phyloP scores from a whole-genome alignment of 2,113 vertebrate genomes.

The Illadopsis cleaveri region DNA sequence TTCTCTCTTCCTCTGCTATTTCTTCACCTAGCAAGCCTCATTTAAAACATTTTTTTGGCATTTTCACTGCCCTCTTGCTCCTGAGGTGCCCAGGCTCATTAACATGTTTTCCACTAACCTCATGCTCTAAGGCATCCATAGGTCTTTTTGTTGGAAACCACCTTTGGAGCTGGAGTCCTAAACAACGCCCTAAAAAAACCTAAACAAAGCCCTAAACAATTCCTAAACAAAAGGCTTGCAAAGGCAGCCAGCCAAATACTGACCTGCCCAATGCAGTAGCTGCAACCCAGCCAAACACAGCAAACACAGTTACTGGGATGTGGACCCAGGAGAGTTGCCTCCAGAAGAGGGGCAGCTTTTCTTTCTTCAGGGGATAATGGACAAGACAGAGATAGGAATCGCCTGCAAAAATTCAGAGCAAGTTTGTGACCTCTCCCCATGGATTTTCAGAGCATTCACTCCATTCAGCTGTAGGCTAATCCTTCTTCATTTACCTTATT shows the following conservation, averaged over 20 bases:
- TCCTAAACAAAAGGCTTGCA: background rate
- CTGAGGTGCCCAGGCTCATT: background rate
- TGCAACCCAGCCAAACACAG: background rate
- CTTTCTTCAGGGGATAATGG: background rate
- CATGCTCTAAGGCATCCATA: background rate
- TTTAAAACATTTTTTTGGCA: background rate
- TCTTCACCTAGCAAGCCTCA: background rate
- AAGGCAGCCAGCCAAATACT: background rate
- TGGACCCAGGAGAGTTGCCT: background rate
- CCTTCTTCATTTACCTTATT: background rate
- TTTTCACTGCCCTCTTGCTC: background rate
- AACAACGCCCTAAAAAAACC: background rate
- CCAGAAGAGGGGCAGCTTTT: background rate
- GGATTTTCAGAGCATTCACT: background rate
- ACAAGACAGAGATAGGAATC: background rate
- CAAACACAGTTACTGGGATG: background rate
- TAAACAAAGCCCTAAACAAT: background rate
- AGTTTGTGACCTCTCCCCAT: background rate
- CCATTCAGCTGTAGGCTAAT: background rate
- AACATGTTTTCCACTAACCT: background rate
- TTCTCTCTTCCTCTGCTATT: background rate
- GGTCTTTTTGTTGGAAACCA: background rate
- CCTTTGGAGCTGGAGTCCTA: background rate
- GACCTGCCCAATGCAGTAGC: background rate
- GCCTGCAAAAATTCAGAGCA: background rate